Evolutionary conservation across 2,888 invertebrate genomes (phyloP).

Genomic region (Odontocolon sp.): DNA sequence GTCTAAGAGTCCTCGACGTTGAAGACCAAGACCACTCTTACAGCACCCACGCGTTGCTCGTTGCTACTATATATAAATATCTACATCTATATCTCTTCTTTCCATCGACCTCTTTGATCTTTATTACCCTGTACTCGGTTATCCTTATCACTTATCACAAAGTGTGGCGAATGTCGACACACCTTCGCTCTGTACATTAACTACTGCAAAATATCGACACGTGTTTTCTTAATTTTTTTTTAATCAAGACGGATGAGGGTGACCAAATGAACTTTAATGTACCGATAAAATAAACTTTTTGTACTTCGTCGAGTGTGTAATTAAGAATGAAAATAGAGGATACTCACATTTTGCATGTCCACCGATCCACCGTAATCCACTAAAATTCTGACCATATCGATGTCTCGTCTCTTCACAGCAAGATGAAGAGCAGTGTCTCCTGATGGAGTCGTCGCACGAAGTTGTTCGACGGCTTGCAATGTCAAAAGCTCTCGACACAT

Average conservation of each 20-base stretch:
- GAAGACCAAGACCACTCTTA: background rate
- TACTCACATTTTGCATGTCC: constrained; percentile 92
- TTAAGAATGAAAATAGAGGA: constrained; percentile 10
- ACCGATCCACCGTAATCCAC: constrained; percentile 96
- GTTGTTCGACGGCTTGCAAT: constrained; percentile 93
- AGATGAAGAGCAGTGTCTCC: constrained; percentile 98
- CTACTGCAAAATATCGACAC: background rate
- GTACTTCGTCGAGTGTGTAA: background rate
- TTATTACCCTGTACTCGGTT: background rate
- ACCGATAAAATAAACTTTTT: background rate
- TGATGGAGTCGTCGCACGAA: constrained; percentile 90
- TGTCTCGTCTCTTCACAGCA: constrained; percentile 95
- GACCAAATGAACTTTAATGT: no score
- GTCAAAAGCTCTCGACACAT: constrained; percentile 96
- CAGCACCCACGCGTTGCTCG: background rate
- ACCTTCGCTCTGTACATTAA: background rate
- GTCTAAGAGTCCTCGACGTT: background rate
- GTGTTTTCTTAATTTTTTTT: background rate
- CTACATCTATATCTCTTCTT: no score
- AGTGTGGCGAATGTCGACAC: background rate
- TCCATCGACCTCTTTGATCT: background rate
- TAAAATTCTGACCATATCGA: constrained; percentile 95
- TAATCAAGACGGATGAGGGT: no score
- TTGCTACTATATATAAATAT: background rate
- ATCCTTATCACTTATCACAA: constrained; percentile 21